phyloP scores from a whole-genome alignment of 2,113 vertebrate species.

The Ceyx margarethae region DNA sequence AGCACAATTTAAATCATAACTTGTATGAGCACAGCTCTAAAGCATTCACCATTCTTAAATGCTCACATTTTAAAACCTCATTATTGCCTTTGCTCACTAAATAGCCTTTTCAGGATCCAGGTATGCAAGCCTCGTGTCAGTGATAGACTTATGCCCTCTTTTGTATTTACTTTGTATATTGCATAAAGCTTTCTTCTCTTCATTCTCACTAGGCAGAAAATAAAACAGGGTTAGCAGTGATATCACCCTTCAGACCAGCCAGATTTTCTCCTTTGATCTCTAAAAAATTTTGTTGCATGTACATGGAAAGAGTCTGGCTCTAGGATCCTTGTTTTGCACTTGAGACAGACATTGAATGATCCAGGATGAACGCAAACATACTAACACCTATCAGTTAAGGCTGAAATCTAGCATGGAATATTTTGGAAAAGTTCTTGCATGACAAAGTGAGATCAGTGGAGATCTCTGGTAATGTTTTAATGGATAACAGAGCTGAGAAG shows the following conservation, averaged over 20 bases:
- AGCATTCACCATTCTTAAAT: conserved; percentile 45
- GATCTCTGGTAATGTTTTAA: conserved; percentile 1
- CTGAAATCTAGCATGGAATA: neutral
- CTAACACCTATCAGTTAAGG: neutral
- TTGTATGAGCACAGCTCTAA: conserved; percentile 61
- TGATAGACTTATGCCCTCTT: conserved; percentile 22
- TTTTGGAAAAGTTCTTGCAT: neutral
- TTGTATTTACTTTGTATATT: neutral
- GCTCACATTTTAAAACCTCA: conserved; percentile 39
- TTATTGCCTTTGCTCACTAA: conserved; percentile 52
- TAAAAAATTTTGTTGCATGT: neutral
- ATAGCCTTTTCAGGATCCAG: conserved; percentile 60
- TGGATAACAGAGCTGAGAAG: neutral
- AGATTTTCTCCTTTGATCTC: conserved; percentile 17
- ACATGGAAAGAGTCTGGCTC: neutral
- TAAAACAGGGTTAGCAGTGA: neutral
- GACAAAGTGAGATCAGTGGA: conserved; percentile 18
- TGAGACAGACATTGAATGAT: neutral
- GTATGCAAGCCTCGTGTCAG: conserved; percentile 51
- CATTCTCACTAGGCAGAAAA: neutral
- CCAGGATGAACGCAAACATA: neutral
- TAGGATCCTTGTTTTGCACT: neutral
- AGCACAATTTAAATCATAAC: conserved; percentile 72
- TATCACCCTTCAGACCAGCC: neutral
- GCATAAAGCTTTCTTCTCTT: conserved; percentile 34